Evolutionary conservation across 2,888 invertebrate species (phyloP).

Genomic region (Ischnus inquisitorius): DNA sequence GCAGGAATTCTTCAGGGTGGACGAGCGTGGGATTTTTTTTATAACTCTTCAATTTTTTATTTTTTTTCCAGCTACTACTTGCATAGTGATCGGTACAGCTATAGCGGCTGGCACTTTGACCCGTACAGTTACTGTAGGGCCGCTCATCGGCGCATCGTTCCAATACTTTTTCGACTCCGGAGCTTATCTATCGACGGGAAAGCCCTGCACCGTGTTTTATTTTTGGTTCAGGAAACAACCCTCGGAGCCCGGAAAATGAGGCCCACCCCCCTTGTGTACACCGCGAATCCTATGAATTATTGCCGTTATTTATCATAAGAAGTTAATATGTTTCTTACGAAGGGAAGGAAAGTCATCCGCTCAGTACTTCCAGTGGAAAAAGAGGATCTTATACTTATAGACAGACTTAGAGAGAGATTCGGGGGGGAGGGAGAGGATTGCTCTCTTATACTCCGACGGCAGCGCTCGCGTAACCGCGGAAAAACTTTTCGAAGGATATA

Average conservation of each 20-base stretch:
- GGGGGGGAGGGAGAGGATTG: slow-evolving; percentile 24
- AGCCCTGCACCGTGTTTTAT: not conserved
- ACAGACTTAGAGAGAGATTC: not conserved
- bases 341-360: slow-evolving; percentile 16
- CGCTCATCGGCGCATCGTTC: not conserved
- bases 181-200: not conserved
- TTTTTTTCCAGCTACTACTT: slow-evolving; percentile 15
- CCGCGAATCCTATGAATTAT: slow-evolving; percentile 14
- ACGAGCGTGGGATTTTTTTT: slow-evolving; percentile 40
- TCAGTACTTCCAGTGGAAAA: not conserved
- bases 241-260: not conserved
- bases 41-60: slow-evolving; percentile 34
- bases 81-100: slow-evolving; percentile 1
- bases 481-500: slow-evolving; percentile 58
- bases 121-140: too few relatives aligned
- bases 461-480: not conserved
- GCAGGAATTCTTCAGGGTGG: slow-evolving; percentile 39
- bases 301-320: slow-evolving; percentile 40
- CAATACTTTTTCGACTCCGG: not conserved
- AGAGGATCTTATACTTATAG: slow-evolving; percentile 18
- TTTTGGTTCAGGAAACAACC: not conserved
- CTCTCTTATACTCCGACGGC: not conserved
- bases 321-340: slow-evolving; percentile 30
- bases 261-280: not conserved
- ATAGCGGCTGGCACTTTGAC: not conserved